Evolutionary conservation across 2,113 vertebrate genomes (phyloP), one percentile per base, ranked within the genome.

Genomic region (Aythya baeri): DNA sequence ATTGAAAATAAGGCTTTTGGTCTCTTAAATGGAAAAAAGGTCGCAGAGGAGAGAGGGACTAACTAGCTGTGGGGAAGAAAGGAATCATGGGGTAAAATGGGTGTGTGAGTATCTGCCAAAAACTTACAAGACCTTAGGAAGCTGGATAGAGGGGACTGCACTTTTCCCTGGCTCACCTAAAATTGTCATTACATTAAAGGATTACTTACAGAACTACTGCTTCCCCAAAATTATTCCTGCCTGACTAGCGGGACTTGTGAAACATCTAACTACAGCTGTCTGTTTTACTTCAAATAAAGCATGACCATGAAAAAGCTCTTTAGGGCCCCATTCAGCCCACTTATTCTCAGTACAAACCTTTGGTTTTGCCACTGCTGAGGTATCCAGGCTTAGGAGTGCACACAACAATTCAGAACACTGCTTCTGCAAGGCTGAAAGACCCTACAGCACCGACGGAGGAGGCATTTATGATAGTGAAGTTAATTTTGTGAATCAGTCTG

Each of bases 1-100:
- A 86, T 54, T 95, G 57, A 91, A 92, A 96, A 91, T 82, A 25
- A 94, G 68, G 32, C 71, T 94, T 31, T 70, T 68, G n/a, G 71
- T 86, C 54, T 86, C 57, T 49, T 84, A 82, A 80, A 84, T 31
- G 65, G 36, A 43, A 71, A 50, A 71, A 78, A 55, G 2, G 5
- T 34, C 52, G 23, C 2, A 1, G 21, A 70, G 52, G 78, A 26
- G 27, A 88, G 86, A 91, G 32, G 15, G 50, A 71, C 74, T 77
- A 54, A 65, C 14, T 70, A 52, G 11, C 68, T 82, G 3, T 50
- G 78, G 26, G 43, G 63, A 62, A 67, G 49, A 94, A 91, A 63
- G 12, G 11, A 78, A 83, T 88, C 52, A 54, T 26, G 49, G 34
- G 67, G n/a, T 25, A 83, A 78, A 80, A 63, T 6, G 11, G 7